Conservation (phyloP, 1,140 invertebrate species). For the Bilobella aurantiaca region DNA sequence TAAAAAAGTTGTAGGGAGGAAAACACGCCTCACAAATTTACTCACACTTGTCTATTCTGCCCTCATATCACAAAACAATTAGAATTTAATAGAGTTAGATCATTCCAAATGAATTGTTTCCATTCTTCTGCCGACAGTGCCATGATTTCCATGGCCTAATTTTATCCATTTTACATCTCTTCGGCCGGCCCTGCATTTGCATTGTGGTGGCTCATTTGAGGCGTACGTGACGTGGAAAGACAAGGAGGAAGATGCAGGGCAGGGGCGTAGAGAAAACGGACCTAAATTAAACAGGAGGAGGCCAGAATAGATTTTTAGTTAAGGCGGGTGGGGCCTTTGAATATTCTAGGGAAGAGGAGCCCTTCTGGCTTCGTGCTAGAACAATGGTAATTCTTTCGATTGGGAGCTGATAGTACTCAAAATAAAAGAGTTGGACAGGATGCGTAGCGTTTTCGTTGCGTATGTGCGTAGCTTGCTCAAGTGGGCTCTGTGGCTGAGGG, state of each 20-base stretch:
- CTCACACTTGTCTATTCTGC: background rate
- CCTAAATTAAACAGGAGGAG: background rate
- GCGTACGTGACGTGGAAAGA: background rate
- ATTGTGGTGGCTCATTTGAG: no score
- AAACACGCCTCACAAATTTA: background rate
- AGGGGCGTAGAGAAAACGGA: no score
- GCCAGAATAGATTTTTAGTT: no score
- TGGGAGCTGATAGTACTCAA: background rate
- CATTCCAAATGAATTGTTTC: background rate
- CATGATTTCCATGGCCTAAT: no score
- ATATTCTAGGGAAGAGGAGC: no score
- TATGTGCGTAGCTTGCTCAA: no score
- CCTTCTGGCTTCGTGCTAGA: no score
- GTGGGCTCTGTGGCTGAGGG: background rate
- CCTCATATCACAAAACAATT: background rate
- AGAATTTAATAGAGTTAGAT: background rate
- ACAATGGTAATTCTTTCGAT: no score
- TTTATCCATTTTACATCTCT: no score
- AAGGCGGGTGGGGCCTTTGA: no score
- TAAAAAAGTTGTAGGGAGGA: background rate
- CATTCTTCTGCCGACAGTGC: no score
- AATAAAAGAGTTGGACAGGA: background rate
- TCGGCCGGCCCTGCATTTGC: no score
- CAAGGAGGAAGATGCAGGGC: background rate
- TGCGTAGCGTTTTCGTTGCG: background rate